Base-by-base conservation (phyloP, 2,888 invertebrate genomes). In the Sialis lutaria region DNA sequence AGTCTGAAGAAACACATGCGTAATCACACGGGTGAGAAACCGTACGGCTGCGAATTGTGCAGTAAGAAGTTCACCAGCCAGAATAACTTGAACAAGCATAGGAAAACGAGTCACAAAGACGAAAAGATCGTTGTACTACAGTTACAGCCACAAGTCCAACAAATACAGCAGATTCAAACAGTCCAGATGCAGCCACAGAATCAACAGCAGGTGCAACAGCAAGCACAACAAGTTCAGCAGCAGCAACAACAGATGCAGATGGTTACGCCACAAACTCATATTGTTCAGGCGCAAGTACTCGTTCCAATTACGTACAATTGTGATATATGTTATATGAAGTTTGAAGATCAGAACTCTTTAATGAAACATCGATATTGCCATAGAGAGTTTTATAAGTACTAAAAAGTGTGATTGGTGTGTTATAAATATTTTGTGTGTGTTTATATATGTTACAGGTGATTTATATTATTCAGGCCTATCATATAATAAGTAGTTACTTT, bases 21-120 rank as follows among this genome's bases (percentile, higher is more conserved):
- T n/a, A 68, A 65, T 0, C 70, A 70, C 42, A 60, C 66, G 0
- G 69, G 69, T 47, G 70, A 70, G 48, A 56, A 63, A 1, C 69
- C 70, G 0, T 70, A 58, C 43, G 44, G 54, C 0, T 70, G 70
- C 22, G 60, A 65, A 1, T 67, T 68, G 0, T 70, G 70, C 45
- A 62, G 64, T 50, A 64, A 67, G 0, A 61, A 63, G 30, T 70
- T 64, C 50, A 66, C 64, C 1, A 69, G 68, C 2, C 69, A 69
- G 45, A 69, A 69, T 2, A 68, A 69, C 46, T 60, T 70, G 5
- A 64, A 32, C 5, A 41, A 42, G 30, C 46, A 47, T 41, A 42
- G 40, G 35, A 41, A 42, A 30, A 42, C 42, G 12, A 39, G 40
- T 31, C 42, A 41, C 10, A 42, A 47, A 9, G 37, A 47, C 5